Percentiles rank a stretch among this genome's conserved stretches.
Conservation (phyloP, 2,888 invertebrate genomes). For the Harpagoxenus sublaevis region DNA sequence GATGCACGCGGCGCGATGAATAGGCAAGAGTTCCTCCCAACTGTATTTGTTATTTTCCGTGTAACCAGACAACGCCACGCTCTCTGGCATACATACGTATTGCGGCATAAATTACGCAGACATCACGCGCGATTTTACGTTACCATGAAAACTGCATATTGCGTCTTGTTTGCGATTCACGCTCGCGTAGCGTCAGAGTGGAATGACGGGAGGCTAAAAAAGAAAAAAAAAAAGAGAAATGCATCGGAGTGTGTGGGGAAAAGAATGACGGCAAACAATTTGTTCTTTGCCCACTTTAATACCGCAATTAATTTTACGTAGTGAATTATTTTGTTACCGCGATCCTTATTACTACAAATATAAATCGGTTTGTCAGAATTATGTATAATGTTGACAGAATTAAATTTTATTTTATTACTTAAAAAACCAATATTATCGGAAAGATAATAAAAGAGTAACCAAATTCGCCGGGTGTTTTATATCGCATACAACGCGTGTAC, state of each 20-base stretch:
- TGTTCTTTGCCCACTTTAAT: neutral
- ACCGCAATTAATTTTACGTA: neutral
- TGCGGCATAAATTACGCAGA: slow-evolving; percentile 63
- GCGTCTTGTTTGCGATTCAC: slow-evolving; percentile 57
- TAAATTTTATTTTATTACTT: neutral
- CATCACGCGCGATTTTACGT: slow-evolving; percentile 65
- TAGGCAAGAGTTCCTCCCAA: slow-evolving; percentile 12
- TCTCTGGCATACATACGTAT: slow-evolving; percentile 3
- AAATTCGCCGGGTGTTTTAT: neutral
- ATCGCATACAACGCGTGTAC: neutral
- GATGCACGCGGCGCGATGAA: slow-evolving; percentile 16
- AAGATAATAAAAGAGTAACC: neutral
- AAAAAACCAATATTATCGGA: neutral
- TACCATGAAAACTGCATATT: slow-evolving; percentile 44
- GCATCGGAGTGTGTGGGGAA: neutral
- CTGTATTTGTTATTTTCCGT: slow-evolving; percentile 63
- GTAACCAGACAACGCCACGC: slow-evolving; percentile 24
- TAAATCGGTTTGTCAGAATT: neutral
- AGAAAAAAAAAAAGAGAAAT: neutral
- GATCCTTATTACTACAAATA: neutral
- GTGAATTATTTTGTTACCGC: neutral
- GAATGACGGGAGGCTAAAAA: neutral
- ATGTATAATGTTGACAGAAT: neutral
- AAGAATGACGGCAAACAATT: neutral
- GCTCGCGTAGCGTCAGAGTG: slow-evolving; percentile 15